Evolutionary conservation across 2,888 invertebrate genomes (phyloP).

Genomic region (Archaeoteleia sp.): DNA sequence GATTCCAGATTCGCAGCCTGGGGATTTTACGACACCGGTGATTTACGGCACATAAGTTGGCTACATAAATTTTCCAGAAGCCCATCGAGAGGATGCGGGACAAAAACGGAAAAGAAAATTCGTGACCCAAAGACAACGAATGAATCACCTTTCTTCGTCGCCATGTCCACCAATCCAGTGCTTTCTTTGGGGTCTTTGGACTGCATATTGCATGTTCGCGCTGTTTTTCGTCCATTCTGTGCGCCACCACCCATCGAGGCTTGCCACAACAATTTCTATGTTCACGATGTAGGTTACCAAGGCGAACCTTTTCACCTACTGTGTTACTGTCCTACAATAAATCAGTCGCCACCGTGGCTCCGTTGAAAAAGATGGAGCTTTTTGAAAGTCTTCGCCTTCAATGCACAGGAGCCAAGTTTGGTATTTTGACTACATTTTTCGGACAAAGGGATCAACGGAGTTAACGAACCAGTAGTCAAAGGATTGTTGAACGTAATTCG

Average conservation of each 20-base stretch:
- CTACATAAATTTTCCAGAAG: slow-evolving; percentile 52
- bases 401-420: neutral
- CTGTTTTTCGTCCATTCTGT: slow-evolving; percentile 24
- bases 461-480: too few relatives aligned
- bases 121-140: slow-evolving; percentile 46
- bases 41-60: slow-evolving; percentile 60
- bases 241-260: slow-evolving; percentile 69
- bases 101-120: slow-evolving; percentile 24
- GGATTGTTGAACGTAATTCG: too few relatives aligned
- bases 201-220: too few relatives aligned
- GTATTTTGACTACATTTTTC: slow-evolving; percentile 1
- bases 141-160: slow-evolving; percentile 28
- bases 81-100: slow-evolving; percentile 2
- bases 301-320: slow-evolving; percentile 67
- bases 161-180: neutral
- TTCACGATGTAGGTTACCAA: slow-evolving; percentile 74
- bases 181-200: slow-evolving; percentile 22
- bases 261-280: slow-evolving; percentile 74
- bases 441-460: too few relatives aligned
- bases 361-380: slow-evolving; percentile 1
- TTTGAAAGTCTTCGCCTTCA: neutral
- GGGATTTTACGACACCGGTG: slow-evolving; percentile 41
- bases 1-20: slow-evolving; percentile 48
- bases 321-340: slow-evolving; percentile 71
- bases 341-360: slow-evolving; percentile 61